Percentiles rank a stretch among this genome's conserved stretches.
These are phyloP conservation scores for Phylloscopus trochiloides DNA, from an alignment of 2,113 vertebrate genomes.

Conservation along the genomic window DNA sequence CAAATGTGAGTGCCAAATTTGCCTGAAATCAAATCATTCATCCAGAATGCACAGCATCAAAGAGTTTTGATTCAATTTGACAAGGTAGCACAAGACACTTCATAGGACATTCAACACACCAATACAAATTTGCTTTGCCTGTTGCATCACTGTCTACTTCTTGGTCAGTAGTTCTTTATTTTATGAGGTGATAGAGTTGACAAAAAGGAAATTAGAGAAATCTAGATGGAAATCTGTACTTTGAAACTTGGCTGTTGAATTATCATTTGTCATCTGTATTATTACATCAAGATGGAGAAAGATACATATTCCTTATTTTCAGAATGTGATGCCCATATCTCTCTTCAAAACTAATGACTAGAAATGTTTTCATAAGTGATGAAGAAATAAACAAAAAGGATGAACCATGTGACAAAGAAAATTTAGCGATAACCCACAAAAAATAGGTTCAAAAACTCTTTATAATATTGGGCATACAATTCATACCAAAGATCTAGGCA, in stretches of 20 bases:
- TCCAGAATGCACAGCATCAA: neutral
- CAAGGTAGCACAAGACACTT: neutral
- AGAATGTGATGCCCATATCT: neutral
- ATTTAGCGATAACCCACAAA: neutral
- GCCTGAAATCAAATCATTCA: slow-evolving; percentile 42
- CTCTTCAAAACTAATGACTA: neutral
- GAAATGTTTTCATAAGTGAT: neutral
- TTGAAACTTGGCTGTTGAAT: neutral
- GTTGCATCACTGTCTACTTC: neutral
- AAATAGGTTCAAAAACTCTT: neutral
- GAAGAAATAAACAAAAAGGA: neutral
- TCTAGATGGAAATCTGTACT: neutral
- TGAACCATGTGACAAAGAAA: neutral
- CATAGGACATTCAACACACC: neutral
- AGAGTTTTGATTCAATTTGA: slow-evolving; percentile 18
- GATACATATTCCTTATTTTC: neutral
- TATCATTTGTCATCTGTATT: neutral
- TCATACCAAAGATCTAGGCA: neutral
- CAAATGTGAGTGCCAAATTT: slow-evolving; percentile 28
- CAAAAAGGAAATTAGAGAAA: neutral
- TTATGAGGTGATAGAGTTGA: neutral
- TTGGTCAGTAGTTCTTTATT: neutral
- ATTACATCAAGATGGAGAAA: neutral
- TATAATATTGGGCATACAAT: neutral
- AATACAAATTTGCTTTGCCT: neutral